Percentiles rank a stretch among this genome's conserved stretches.
Evolutionary conservation across 2,888 invertebrate species (phyloP).

Genomic region (Torymus auratus): DNA sequence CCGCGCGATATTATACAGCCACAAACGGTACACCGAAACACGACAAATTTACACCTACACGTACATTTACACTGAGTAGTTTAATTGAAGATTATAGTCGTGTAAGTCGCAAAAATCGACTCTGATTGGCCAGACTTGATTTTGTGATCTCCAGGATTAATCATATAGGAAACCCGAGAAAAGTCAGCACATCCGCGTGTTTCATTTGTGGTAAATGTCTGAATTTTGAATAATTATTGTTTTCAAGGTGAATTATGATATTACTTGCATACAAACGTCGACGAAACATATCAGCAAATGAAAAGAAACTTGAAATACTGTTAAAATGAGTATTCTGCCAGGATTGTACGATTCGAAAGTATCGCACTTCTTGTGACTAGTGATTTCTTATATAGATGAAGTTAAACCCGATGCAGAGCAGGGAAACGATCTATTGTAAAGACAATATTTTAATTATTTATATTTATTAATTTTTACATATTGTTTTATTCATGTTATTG

Average conservation of each 20-base stretch:
- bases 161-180: constrained; percentile 2
- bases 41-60: background rate
- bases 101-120: constrained; percentile 32
- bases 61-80: constrained; percentile 18
- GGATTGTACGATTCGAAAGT: constrained; percentile 18
- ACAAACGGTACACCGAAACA: background rate
- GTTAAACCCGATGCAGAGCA: constrained; percentile 15
- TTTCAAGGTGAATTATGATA: constrained; percentile 27
- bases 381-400: constrained; percentile 34
- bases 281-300: constrained; percentile 28
- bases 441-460: constrained; percentile 48
- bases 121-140: constrained; percentile 35
- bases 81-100: constrained; percentile 38
- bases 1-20: constrained; percentile 4
- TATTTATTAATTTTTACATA: constrained; percentile 52
- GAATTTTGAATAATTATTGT: constrained; percentile 32
- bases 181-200: constrained; percentile 6
- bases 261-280: constrained; percentile 19
- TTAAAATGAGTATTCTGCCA: constrained; percentile 19
- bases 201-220: constrained; percentile 34
- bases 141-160: constrained; percentile 45
- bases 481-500: constrained; percentile 28
- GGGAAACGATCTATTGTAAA: constrained; percentile 32
- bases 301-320: constrained; percentile 15
- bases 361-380: constrained; percentile 24